A percentile compares a stretch with the other conserved stretches of the same genome.
Evolutionary conservation across 30 jellyfish, hydroid and myxozoan species (phyloP).

Genomic region (Chrysaora quinquecirrha): DNA sequence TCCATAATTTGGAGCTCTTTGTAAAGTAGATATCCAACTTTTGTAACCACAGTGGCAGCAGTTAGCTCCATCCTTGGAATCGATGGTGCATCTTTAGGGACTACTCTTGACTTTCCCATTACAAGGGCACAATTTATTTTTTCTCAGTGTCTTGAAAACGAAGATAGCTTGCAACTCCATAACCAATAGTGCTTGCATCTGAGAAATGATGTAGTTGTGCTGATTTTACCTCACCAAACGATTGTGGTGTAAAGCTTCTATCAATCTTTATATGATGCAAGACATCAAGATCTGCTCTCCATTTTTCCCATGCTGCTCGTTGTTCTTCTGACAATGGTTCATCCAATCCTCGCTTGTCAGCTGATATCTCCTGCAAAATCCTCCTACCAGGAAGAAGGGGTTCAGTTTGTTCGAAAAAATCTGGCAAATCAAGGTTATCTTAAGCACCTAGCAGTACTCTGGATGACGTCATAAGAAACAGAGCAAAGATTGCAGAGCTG

Average conservation of each 20-base stretch:
- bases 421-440: constrained; percentile 55
- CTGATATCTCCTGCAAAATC: constrained; percentile 36
- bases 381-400: constrained; percentile 40
- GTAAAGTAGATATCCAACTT: constrained; percentile 19
- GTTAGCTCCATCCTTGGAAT: constrained; percentile 27
- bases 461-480: constrained; percentile 48
- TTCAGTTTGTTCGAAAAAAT: constrained; percentile 51
- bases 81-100: constrained; percentile 10
- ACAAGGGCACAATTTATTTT: constrained; percentile 19
- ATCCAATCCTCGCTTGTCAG: constrained; percentile 23
- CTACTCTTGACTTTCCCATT: constrained; percentile 48
- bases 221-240: constrained; percentile 10
- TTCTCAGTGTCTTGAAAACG: constrained; percentile 21
- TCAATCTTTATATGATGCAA: background rate
- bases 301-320: constrained; percentile 25
- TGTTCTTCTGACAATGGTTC: constrained; percentile 27
- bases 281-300: constrained; percentile 35
- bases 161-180: constrained; percentile 46
- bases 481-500: constrained; percentile 48
- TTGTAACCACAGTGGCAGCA: constrained; percentile 38
- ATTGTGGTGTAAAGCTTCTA: background rate
- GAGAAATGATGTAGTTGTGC: constrained; percentile 53
- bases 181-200: constrained; percentile 38
- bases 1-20: constrained; percentile 18
- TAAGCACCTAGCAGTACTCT: constrained; percentile 20